A percentile compares a stretch with the other conserved stretches of the same genome.
phyloP scores from a whole-genome alignment of 2,797 vertebrate species.

The Sarcophilus harrisii region DNA sequence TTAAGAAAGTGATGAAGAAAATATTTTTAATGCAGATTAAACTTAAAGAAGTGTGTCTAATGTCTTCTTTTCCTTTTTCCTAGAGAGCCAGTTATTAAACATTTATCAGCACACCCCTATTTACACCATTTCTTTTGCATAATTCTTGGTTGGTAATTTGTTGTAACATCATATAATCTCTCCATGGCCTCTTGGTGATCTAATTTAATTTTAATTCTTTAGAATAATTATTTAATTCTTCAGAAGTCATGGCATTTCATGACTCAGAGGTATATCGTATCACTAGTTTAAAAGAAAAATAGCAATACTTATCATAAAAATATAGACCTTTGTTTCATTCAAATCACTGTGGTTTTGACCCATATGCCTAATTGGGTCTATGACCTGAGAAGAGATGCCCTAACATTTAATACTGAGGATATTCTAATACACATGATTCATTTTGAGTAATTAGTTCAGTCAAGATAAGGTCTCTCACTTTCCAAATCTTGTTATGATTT shows the following conservation, averaged over 20 bases:
- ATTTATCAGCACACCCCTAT: neutral
- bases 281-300: neutral
- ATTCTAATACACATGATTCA: neutral
- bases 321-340: neutral
- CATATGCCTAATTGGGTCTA: neutral
- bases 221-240: neutral
- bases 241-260: neutral
- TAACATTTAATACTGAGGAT: neutral
- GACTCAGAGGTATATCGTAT: neutral
- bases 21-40: neutral
- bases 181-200: neutral
- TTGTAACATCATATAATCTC: neutral
- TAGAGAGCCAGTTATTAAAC: neutral
- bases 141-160: neutral
- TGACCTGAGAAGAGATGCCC: neutral
- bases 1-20: neutral
- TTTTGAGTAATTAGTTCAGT: neutral
- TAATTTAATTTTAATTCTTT: neutral
- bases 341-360: neutral
- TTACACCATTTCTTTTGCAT: neutral
- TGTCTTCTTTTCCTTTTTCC: neutral
- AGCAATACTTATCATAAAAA: neutral
- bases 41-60: neutral
- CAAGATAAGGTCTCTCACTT: neutral
- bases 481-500: neutral